Percentiles rank a stretch among this genome's conserved stretches.
Evolutionary conservation across 2,888 invertebrate genomes (phyloP).

Genomic region (Agelastica alni): DNA sequence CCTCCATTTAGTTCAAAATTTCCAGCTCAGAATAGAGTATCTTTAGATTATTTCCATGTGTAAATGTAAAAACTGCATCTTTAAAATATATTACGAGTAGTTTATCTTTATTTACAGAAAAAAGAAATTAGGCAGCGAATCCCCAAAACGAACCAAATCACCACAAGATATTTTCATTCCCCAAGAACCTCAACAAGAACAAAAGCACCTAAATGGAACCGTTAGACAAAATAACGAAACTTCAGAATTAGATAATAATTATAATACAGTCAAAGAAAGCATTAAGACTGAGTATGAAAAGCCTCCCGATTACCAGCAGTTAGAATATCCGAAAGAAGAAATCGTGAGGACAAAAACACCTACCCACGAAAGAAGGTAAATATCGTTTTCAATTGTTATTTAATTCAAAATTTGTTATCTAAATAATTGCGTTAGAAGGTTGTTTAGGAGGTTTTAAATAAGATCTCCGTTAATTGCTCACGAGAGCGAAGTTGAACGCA

Average conservation of each 20-base stretch:
- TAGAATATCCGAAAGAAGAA: constrained; percentile 29
- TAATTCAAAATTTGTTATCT: too few relatives aligned
- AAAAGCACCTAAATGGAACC: constrained; percentile 39
- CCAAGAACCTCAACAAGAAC: constrained; percentile 34
- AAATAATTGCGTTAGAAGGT: too few relatives aligned
- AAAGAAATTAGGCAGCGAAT: constrained; percentile 38
- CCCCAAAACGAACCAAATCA: constrained; percentile 40
- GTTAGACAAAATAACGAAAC: constrained; percentile 30
- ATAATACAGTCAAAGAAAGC: constrained; percentile 40
- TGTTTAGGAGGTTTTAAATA: too few relatives aligned
- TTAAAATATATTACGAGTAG: too few relatives aligned
- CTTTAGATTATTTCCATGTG: too few relatives aligned
- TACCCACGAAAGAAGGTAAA: constrained; percentile 42
- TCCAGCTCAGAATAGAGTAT: too few relatives aligned
- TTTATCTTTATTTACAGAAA: constrained; percentile 34
- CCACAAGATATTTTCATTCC: constrained; percentile 17
- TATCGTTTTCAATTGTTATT: too few relatives aligned
- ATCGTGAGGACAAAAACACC: constrained; percentile 35
- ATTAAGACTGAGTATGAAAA: constrained; percentile 35
- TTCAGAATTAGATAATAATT: constrained; percentile 39
- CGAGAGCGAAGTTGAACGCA: too few relatives aligned
- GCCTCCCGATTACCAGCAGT: constrained; percentile 24
- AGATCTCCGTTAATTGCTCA: too few relatives aligned
- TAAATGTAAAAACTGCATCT: too few relatives aligned
- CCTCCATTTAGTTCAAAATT: too few relatives aligned